Conservation (phyloP, 2,888 invertebrate genomes). For the Drosophila nr. fundita region DNA sequence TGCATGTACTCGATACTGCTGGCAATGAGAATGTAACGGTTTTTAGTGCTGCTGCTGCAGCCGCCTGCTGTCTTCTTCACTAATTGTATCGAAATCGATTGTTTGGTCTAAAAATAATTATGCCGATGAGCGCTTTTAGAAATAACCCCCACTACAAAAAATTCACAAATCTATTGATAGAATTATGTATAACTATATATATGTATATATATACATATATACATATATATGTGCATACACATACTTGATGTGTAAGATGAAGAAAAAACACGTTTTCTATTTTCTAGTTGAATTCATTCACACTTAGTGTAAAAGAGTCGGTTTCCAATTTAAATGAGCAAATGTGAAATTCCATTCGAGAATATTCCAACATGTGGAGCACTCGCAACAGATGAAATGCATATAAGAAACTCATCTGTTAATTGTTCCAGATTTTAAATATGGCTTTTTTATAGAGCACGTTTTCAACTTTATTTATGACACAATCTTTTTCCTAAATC, state of each 20-base stretch:
- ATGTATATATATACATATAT: no score
- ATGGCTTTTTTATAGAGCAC: not conserved
- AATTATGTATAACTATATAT: constrained; percentile 25
- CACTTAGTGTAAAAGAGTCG: constrained; percentile 58
- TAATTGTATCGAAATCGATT: constrained; percentile 72
- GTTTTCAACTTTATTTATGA: not conserved
- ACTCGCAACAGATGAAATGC: constrained; percentile 5
- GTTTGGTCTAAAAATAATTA: constrained; percentile 76
- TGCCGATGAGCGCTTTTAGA: constrained; percentile 77
- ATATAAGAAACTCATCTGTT: not conserved
- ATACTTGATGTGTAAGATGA: constrained; percentile 14
- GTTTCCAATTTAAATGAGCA: constrained; percentile 34
- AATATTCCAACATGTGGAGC: constrained; percentile 34
- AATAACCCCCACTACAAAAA: constrained; percentile 43
- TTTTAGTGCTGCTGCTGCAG: constrained; percentile 42
- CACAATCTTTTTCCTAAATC: not conserved
- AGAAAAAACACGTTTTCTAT: constrained; percentile 18
- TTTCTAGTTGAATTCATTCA: constrained; percentile 60
- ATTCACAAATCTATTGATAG: constrained; percentile 18
- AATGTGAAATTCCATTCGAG: constrained; percentile 62
- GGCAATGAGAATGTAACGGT: constrained; percentile 61
- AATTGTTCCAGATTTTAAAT: constrained; percentile 5
- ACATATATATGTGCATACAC: constrained; percentile 26
- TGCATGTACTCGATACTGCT: constrained; percentile 23
- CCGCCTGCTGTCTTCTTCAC: constrained; percentile 33